Evolutionary conservation across 1,140 invertebrate species (phyloP).

Genomic region (Nephila pilipes): DNA sequence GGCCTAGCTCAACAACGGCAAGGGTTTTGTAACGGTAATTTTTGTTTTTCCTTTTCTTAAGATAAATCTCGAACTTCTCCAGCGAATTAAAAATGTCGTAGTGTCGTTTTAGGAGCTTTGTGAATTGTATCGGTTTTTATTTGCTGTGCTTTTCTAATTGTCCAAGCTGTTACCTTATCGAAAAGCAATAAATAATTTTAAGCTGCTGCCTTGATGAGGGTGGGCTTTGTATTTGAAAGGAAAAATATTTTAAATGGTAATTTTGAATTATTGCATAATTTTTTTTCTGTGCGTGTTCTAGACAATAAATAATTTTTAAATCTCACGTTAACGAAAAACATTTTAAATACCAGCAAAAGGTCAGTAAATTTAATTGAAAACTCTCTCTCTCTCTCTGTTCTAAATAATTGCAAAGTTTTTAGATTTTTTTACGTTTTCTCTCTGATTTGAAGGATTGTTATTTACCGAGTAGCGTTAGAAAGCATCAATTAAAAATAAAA

Average conservation of each 20-base stretch:
- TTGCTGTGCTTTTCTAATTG: constrained; percentile 22
- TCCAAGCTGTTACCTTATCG: constrained; percentile 25
- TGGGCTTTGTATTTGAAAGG: not conserved
- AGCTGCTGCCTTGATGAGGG: not conserved
- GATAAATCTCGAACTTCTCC: not conserved
- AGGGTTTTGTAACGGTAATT: constrained; percentile 44
- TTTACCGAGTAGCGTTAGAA: too few species aligned
- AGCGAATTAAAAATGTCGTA: constrained; percentile 8
- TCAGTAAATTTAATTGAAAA: too few species aligned
- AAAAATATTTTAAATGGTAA: not conserved
- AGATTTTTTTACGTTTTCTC: too few species aligned
- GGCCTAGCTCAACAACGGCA: not conserved
- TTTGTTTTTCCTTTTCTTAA: constrained; percentile 42
- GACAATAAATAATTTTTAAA: too few species aligned
- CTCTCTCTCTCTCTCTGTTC: too few species aligned
- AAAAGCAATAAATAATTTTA: constrained; percentile 36
- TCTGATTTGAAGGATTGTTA: too few species aligned
- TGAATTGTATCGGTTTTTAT: constrained; percentile 25
- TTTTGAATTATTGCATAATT: not conserved
- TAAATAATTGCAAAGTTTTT: too few species aligned
- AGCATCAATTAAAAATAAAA: too few species aligned
- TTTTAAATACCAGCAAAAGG: too few species aligned
- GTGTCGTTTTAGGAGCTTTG: not conserved
- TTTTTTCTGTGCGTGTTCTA: not conserved
- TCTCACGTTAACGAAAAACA: too few species aligned